These are phyloP conservation scores for Myripristis jacobus DNA, from an alignment of 2,797 vertebrate species.

Conservation along the genomic window DNA sequence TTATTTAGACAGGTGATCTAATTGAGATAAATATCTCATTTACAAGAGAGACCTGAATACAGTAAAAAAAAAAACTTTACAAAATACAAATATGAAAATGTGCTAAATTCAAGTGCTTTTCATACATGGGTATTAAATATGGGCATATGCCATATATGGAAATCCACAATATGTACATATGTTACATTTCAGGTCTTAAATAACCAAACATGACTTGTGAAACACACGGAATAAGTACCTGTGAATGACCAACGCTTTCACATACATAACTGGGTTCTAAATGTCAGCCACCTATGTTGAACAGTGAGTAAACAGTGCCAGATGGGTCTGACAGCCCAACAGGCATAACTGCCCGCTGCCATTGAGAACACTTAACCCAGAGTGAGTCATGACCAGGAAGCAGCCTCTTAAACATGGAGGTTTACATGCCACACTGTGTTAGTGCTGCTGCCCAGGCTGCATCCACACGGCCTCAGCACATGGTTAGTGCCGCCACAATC, in stretches of 20 bases:
- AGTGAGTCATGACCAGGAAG: constrained; percentile 67
- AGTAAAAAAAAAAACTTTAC: no score
- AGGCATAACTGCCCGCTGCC: constrained; percentile 34
- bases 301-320: constrained; percentile 54
- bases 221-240: constrained; percentile 2
- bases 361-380: constrained; percentile 58
- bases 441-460: constrained; percentile 41
- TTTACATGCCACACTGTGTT: constrained; percentile 69
- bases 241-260: constrained; percentile 12
- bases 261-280: constrained; percentile 38
- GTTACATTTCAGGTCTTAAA: not conserved
- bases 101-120: no score
- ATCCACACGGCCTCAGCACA: constrained; percentile 45
- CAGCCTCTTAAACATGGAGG: constrained; percentile 65
- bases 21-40: no score
- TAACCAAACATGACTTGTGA: not conserved
- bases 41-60: no score
- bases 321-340: constrained; percentile 63
- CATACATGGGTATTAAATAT: no score
- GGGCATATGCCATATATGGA: no score
- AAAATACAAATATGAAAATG: no score
- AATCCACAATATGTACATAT: no score
- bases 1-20: no score
- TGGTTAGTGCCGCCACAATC: constrained; percentile 41
- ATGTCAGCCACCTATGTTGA: constrained; percentile 31